These are phyloP conservation scores for Litoditis marina DNA, from an alignment of 2,888 invertebrate genomes.

Conservation along the genomic window DNA sequence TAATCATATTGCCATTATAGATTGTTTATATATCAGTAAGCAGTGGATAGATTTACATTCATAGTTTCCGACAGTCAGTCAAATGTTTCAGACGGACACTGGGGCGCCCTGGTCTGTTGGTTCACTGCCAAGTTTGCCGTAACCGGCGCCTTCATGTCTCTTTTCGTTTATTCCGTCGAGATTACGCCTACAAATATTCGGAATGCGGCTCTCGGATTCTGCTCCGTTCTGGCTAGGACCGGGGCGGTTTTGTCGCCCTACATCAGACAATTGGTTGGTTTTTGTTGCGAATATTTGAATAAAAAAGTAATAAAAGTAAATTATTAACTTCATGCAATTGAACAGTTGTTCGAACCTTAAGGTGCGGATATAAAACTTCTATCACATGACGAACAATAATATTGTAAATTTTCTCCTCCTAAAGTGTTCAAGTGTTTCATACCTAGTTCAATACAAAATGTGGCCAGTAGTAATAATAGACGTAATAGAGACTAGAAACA, in stretches of 20 bases:
- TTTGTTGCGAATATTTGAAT: not conserved
- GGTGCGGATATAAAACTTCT: too few relatives aligned
- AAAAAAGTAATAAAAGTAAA: not conserved
- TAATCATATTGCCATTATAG: too few relatives aligned
- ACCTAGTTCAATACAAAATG: too few relatives aligned
- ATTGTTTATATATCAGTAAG: too few relatives aligned
- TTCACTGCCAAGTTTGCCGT: conserved; percentile 53
- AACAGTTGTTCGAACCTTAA: too few relatives aligned
- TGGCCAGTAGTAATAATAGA: too few relatives aligned
- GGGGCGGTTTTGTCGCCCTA: conserved; percentile 43
- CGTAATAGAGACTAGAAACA: too few relatives aligned
- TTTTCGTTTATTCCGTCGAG: conserved; percentile 55
- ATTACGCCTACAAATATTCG: conserved; percentile 41
- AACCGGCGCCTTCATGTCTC: conserved; percentile 50
- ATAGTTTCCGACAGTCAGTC: too few relatives aligned
- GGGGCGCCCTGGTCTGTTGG: conserved; percentile 35
- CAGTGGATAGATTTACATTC: not conserved
- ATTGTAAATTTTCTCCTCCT: too few relatives aligned
- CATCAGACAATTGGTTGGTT: conserved; percentile 32
- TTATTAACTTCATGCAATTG: not conserved
- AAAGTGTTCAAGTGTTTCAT: too few relatives aligned
- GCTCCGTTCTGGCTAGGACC: conserved; percentile 36
- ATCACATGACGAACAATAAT: too few relatives aligned
- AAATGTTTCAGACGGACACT: not conserved
- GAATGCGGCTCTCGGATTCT: conserved; percentile 38